These are phyloP conservation scores for Seriola rivoliana DNA, from an alignment of 2,113 vertebrate genomes.

Conservation along the genomic window DNA sequence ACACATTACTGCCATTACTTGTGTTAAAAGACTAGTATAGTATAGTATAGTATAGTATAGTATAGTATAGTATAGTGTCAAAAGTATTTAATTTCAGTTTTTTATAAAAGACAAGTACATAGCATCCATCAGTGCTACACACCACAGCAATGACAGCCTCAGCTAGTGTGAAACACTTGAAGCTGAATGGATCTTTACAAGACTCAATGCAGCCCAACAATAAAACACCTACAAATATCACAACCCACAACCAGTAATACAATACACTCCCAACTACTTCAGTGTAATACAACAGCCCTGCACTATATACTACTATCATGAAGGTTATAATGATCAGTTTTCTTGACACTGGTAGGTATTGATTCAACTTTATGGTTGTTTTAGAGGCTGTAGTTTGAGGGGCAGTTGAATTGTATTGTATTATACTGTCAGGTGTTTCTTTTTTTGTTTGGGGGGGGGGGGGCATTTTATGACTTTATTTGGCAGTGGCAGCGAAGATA, in stretches of 20 bases:
- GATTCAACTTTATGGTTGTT: not conserved
- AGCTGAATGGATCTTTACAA: not conserved
- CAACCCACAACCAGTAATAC: not conserved
- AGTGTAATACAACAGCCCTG: not conserved
- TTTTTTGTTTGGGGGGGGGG: too few species aligned
- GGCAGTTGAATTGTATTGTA: not conserved
- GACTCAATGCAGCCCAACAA: not conserved
- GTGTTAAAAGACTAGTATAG: too few species aligned
- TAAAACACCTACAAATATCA: not conserved
- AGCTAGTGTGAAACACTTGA: conserved; percentile 1
- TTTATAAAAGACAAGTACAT: not conserved
- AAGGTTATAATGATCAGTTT: not conserved
- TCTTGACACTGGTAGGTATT: not conserved
- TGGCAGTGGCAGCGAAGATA: too few species aligned
- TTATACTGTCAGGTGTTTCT: not conserved
- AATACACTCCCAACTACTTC: not conserved
- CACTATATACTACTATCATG: not conserved
- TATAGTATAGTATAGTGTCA: too few species aligned
- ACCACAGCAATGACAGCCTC: conserved; percentile 1
- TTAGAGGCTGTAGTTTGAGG: not conserved
- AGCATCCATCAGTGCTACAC: not conserved
- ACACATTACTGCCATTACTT: not conserved
- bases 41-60: too few species aligned
- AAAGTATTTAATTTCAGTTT: conserved; percentile 1
- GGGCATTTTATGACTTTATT: too few species aligned